These are phyloP conservation scores for Heliangelus exortis DNA, from an alignment of 2,797 vertebrate species.

Conservation along the genomic window DNA sequence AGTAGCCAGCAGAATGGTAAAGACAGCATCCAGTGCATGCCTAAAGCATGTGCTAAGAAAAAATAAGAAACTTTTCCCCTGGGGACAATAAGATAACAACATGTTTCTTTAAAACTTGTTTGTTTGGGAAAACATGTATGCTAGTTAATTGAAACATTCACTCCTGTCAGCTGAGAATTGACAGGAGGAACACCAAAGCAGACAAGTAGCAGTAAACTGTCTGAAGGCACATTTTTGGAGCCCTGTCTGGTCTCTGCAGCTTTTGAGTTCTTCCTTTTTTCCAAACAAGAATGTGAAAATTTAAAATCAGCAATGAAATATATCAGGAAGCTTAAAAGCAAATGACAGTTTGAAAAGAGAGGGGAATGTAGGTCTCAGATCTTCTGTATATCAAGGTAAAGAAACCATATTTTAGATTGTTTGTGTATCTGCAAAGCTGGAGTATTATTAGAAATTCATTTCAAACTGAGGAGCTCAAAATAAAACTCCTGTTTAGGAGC, in stretches of 20 bases:
- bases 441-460: neutral
- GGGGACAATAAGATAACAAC: neutral
- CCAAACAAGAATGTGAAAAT: neutral
- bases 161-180: neutral
- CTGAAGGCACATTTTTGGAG: neutral
- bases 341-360: neutral
- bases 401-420: neutral
- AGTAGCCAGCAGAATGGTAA: neutral
- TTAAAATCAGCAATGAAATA: neutral
- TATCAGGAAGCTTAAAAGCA: conserved; percentile 1
- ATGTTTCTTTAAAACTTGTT: neutral
- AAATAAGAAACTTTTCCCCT: neutral
- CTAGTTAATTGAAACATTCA: neutral
- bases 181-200: neutral
- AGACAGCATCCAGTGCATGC: neutral
- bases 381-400: neutral
- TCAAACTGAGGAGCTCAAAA: conserved; percentile 1
- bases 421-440: neutral
- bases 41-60: neutral
- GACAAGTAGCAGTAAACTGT: neutral
- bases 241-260: neutral
- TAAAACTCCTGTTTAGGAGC: conserved; percentile 1
- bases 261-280: neutral
- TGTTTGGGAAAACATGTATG: neutral
- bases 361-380: neutral